Evolutionary conservation across 2,888 invertebrate genomes (phyloP).

Genomic region (Volucella inanis): DNA sequence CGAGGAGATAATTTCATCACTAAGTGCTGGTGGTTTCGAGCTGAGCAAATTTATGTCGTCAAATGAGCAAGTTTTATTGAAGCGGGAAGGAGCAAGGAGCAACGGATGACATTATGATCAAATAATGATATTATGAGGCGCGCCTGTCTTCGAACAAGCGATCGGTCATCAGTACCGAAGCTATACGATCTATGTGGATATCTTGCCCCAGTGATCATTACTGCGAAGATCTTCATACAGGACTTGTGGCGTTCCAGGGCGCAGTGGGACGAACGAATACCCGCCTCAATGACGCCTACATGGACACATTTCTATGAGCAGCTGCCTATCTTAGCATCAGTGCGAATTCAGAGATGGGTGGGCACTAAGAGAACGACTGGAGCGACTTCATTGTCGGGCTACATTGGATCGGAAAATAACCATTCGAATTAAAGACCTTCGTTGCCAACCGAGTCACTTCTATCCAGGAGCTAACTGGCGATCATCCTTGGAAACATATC

Average conservation of each 20-base stretch:
- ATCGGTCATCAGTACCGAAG: too few relatives aligned
- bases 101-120: too few relatives aligned
- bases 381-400: too few relatives aligned
- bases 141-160: too few relatives aligned
- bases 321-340: background rate
- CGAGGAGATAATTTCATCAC: background rate
- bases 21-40: slow-evolving; percentile 12
- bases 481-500: too few relatives aligned
- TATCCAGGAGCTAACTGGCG: too few relatives aligned
- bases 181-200: background rate
- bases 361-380: slow-evolving; percentile 5
- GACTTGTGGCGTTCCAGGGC: background rate
- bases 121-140: too few relatives aligned
- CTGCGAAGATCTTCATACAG: slow-evolving; percentile 2
- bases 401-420: too few relatives aligned
- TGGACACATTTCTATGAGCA: slow-evolving; percentile 11
- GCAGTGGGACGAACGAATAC: slow-evolving; percentile 1
- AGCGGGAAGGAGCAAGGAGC: background rate
- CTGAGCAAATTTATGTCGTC: slow-evolving; percentile 6
- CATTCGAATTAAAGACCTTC: too few relatives aligned
- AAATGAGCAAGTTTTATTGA: background rate
- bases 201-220: background rate
- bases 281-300: background rate
- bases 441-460: too few relatives aligned
- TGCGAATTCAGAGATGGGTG: slow-evolving; percentile 16